Evolutionary conservation across 92 coral and sea anemone species (phyloP).

Genomic region (Galaxea fascicularis): DNA sequence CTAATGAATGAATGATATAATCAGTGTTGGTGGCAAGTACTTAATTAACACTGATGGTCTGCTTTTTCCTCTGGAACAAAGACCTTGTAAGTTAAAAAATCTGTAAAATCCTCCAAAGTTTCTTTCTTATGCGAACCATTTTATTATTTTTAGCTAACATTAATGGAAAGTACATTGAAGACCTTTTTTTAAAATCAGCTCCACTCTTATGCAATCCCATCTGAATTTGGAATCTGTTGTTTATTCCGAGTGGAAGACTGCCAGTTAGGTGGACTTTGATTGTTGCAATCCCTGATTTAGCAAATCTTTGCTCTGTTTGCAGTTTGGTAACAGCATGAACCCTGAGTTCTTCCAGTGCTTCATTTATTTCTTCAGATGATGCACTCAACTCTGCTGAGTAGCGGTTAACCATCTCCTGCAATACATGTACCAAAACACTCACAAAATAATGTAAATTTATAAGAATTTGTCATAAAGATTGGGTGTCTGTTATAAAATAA

Average conservation of each 20-base stretch:
- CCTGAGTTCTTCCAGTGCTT: slow-evolving; percentile 80
- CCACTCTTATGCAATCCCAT: slow-evolving; percentile 73
- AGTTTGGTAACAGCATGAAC: slow-evolving; percentile 83
- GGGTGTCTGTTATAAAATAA: no score
- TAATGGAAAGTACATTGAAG: no score
- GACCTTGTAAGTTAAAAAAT: no score
- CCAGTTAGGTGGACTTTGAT: slow-evolving; percentile 83
- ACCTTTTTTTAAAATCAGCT: slow-evolving; percentile 74
- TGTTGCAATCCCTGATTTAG: slow-evolving; percentile 87
- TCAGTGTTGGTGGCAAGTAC: no score
- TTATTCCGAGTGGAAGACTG: slow-evolving; percentile 25
- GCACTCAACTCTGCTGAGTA: slow-evolving; percentile 60
- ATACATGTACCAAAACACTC: neutral
- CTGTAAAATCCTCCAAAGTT: no score
- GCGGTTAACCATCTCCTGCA: slow-evolving; percentile 77
- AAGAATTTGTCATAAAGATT: no score
- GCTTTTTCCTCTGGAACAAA: no score
- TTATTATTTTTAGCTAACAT: no score
- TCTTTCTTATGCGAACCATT: no score
- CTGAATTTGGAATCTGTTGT: slow-evolving; percentile 58
- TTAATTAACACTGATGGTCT: no score
- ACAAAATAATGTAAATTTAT: no score
- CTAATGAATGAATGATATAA: neutral
- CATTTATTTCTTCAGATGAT: slow-evolving; percentile 57
- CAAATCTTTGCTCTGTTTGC: slow-evolving; percentile 79